These are phyloP conservation scores for Palythoa heliodiscus DNA, from an alignment of 92 coral and sea anemone genomes.

Conservation along the genomic window DNA sequence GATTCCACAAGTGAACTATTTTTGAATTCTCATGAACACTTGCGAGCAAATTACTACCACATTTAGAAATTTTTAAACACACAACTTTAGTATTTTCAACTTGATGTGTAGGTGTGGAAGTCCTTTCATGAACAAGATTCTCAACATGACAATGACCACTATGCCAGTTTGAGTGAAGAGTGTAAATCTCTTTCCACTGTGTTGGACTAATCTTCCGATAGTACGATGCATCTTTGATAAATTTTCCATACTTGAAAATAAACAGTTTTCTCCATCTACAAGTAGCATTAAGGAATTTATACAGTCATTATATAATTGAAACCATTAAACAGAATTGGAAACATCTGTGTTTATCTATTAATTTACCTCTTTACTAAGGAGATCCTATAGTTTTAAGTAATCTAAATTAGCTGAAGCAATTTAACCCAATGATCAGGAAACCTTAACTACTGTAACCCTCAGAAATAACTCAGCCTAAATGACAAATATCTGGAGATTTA, in stretches of 20 bases:
- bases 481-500: too few species aligned
- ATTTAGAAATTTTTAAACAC: conserved; percentile 77
- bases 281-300: conserved; percentile 41
- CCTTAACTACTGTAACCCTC: too few species aligned
- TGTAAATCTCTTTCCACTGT: conserved; percentile 86
- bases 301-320: not conserved
- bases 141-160: conserved; percentile 95
- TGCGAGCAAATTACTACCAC: conserved; percentile 74
- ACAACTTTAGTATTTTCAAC: conserved; percentile 56
- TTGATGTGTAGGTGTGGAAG: conserved; percentile 36
- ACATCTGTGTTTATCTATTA: too few species aligned
- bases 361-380: too few species aligned
- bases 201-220: conserved; percentile 70
- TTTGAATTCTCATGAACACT: conserved; percentile 70
- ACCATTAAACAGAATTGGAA: too few species aligned
- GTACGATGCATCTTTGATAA: conserved; percentile 67
- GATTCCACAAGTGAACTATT: conserved; percentile 71
- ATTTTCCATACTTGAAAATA: conserved; percentile 67
- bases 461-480: too few species aligned
- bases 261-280: conserved; percentile 79
- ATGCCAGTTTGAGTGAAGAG: conserved; percentile 82
- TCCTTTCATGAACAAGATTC: conserved; percentile 60
- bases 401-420: too few species aligned
- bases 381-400: too few species aligned
- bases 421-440: too few species aligned